Evolutionary conservation across 2,797 vertebrate species (phyloP).

Genomic region (Brachymystax lenok): DNA sequence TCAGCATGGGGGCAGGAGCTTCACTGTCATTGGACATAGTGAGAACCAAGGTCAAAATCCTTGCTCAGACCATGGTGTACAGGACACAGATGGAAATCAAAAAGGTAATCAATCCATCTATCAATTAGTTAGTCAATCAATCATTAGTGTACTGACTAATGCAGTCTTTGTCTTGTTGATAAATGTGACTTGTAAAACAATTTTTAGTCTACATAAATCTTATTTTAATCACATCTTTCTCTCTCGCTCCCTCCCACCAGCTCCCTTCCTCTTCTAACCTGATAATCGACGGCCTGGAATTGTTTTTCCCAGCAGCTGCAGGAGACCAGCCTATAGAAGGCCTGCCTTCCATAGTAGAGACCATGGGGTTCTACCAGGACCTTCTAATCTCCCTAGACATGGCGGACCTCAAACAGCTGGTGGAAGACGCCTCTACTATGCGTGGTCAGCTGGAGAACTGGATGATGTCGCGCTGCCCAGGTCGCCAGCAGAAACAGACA

Average conservation of each 20-base stretch:
- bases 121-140: not conserved
- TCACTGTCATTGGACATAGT: constrained; percentile 63
- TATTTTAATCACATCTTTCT: not conserved
- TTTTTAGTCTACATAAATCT: not conserved
- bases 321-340: constrained; percentile 46
- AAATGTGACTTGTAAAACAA: not conserved
- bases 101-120: constrained; percentile 23
- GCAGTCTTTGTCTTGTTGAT: not conserved
- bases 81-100: constrained; percentile 57
- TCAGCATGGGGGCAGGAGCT: constrained; percentile 53
- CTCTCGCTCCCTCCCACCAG: constrained; percentile 46
- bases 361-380: constrained; percentile 73
- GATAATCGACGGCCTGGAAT: not conserved
- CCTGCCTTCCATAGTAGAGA: constrained; percentile 64
- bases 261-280: constrained; percentile 52
- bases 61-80: constrained; percentile 71
- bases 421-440: constrained; percentile 76
- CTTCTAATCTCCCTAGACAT: constrained; percentile 69
- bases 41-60: constrained; percentile 67
- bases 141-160: not conserved
- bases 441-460: constrained; percentile 61
- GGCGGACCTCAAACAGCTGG: constrained; percentile 65
- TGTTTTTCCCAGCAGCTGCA: not conserved
- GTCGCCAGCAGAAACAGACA: constrained; percentile 2
- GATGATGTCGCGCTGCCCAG: constrained; percentile 60